phyloP scores from a whole-genome alignment of 2,888 invertebrate genomes.

The Metallyticus violacea region DNA sequence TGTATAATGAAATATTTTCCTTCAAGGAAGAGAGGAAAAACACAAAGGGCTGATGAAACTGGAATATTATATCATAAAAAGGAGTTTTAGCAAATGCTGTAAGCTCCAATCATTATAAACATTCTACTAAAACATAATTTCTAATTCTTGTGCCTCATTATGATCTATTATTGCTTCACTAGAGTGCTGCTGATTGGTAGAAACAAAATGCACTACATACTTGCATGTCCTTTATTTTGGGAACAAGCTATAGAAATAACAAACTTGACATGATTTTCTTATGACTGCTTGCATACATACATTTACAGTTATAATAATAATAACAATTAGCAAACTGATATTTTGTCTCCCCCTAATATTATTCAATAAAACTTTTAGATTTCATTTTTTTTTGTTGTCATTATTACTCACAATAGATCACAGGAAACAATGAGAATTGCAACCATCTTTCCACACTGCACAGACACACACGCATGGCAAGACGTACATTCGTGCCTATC shows the following conservation, averaged over 20 bases:
- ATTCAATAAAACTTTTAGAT: slow-evolving; percentile 14
- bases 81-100: too few species aligned
- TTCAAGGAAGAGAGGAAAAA: neutral
- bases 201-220: neutral
- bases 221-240: slow-evolving; percentile 33
- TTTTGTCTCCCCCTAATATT: slow-evolving; percentile 15
- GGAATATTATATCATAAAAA: neutral
- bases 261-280: slow-evolving; percentile 25
- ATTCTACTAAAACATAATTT: neutral
- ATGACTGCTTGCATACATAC: neutral
- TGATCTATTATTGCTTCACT: neutral
- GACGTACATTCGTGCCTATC: slow-evolving; percentile 8
- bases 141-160: neutral
- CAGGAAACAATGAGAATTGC: slow-evolving; percentile 21
- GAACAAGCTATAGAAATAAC: slow-evolving; percentile 35
- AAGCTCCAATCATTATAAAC: neutral
- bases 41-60: neutral
- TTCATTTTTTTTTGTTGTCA: neutral
- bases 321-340: slow-evolving; percentile 13
- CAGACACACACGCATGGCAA: slow-evolving; percentile 15
- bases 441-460: slow-evolving; percentile 4
- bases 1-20: neutral
- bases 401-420: slow-evolving; percentile 20
- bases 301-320: neutral
- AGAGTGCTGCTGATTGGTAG: neutral